These are phyloP conservation scores for Delia radicum DNA, from an alignment of 1,140 invertebrate genomes.

Conservation along the genomic window DNA sequence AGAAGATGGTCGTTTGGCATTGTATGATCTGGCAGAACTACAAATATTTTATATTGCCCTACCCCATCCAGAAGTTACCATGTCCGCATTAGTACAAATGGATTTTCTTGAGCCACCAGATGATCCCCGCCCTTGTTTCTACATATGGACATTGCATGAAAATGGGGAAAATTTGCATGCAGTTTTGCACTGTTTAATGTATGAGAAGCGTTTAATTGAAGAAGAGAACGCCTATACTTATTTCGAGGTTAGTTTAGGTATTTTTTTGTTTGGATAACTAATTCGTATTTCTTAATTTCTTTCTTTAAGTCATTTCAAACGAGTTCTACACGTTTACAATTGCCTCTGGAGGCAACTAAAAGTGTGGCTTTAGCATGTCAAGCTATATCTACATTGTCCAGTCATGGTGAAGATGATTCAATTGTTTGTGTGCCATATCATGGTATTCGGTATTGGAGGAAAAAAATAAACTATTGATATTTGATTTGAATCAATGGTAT, in stretches of 20 bases:
- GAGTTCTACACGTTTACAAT: slow-evolving; percentile 28
- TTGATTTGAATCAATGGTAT: slow-evolving; percentile 95
- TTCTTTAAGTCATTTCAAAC: slow-evolving; percentile 31
- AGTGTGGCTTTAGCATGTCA: slow-evolving; percentile 36
- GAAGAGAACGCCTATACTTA: slow-evolving; percentile 41
- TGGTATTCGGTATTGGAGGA: slow-evolving; percentile 50
- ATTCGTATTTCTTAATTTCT: not conserved
- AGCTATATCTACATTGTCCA: slow-evolving; percentile 31
- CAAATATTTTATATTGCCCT: slow-evolving; percentile 29
- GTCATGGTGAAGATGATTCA: slow-evolving; percentile 41
- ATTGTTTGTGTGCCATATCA: slow-evolving; percentile 50
- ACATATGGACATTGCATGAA: slow-evolving; percentile 64
- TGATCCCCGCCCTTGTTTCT: slow-evolving; percentile 71
- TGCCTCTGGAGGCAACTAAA: slow-evolving; percentile 33
- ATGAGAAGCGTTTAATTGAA: slow-evolving; percentile 50
- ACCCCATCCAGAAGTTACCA: slow-evolving; percentile 9
- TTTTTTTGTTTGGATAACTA: not conserved
- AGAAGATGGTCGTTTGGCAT: slow-evolving; percentile 38
- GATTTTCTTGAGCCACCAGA: slow-evolving; percentile 64
- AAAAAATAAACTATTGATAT: slow-evolving; percentile 63
- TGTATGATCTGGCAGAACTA: slow-evolving; percentile 41
- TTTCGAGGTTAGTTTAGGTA: slow-evolving; percentile 26
- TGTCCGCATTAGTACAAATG: slow-evolving; percentile 34
- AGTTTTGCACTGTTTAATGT: slow-evolving; percentile 56
- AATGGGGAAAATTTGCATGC: slow-evolving; percentile 36